Evolutionary conservation across 2,113 vertebrate genomes (phyloP), one percentile per base, ranked within the genome.

Genomic region (Copsychus sechellarum): DNA sequence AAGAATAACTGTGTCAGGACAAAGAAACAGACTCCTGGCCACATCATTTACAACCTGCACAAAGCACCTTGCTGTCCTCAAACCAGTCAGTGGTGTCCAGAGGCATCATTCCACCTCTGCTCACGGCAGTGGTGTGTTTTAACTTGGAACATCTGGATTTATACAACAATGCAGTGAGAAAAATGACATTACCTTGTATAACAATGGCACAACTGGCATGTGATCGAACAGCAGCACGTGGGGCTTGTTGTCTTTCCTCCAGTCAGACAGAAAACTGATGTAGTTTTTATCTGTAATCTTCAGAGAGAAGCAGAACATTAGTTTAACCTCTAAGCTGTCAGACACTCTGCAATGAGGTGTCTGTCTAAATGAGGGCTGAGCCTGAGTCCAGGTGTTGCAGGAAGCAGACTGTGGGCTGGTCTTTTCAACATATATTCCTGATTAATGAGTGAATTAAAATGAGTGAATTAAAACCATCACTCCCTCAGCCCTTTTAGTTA

Each of bases 261-360:
- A 99, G 95, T 98, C 98, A 18, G 98, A 99, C 64, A 99, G 96
- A 92, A 99, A 99, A 71, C 86, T 91, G 67, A 98, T 29, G 66
- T 99, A 98, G 93, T 99, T 99, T 88, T 98, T 98, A 97, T 98
- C 98, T n/a, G 98, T 99, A 54, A 99, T 98, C 99, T 99, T 83
- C 48, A 66, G 95, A 96, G 3, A 70, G 43, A 93, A 94, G 33
- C 19, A 62, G 45, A 36, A 66, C 0, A 0, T 97, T 54, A 95
- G 54, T 74, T 57, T 70, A 70, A 48, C 18, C 71, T 72, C 90
- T 6, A n/a, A 81, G 31, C 51, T 3, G 4, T 15, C 5, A 31
- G 26, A 34, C 14, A 24, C 14, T 0, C 82, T 45, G 25, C 4
- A 29, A 20, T 18, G 6, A 58, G 54, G 70, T 8, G 47, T 40